Evolutionary conservation across 2,888 invertebrate genomes (phyloP).

Genomic region (Caenorhabditis panamensis): DNA sequence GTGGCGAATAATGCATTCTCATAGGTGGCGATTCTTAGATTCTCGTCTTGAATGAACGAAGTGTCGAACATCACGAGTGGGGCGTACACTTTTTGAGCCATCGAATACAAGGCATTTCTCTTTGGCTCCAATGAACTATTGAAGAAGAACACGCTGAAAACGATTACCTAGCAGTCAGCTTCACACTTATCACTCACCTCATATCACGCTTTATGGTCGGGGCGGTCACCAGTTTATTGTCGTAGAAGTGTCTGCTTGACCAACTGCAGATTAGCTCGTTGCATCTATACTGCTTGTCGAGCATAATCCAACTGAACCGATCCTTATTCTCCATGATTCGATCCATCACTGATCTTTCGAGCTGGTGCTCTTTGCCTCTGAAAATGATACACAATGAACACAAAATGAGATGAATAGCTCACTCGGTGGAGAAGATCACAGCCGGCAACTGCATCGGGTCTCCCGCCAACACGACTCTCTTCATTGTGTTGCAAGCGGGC

Average conservation of each 20-base stretch:
- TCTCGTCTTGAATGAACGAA: neutral
- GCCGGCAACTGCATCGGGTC: conserved; percentile 39
- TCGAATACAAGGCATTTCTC: neutral
- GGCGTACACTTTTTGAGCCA: neutral
- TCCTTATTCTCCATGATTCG: conserved; percentile 23
- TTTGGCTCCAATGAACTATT: neutral
- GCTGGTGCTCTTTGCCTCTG: neutral
- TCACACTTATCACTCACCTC: neutral
- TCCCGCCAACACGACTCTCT: conserved; percentile 32
- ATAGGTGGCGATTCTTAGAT: neutral
- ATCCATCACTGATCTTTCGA: conserved; percentile 18
- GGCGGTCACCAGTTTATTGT: neutral
- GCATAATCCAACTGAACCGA: conserved; percentile 23
- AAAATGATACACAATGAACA: neutral
- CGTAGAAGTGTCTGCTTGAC: conserved; percentile 36
- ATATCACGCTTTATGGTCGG: neutral
- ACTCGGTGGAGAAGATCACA: conserved; percentile 7
- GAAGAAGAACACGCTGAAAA: neutral
- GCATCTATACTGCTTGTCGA: conserved; percentile 26
- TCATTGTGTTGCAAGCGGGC: conserved; percentile 17
- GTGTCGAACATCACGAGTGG: conserved; percentile 15
- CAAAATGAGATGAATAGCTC: neutral
- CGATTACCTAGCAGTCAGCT: neutral
- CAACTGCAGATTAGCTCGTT: conserved; percentile 13
- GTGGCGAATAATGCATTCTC: conserved; percentile 3